These are phyloP conservation scores for Mobula birostris DNA, from an alignment of 2,113 vertebrate genomes.

Conservation along the genomic window DNA sequence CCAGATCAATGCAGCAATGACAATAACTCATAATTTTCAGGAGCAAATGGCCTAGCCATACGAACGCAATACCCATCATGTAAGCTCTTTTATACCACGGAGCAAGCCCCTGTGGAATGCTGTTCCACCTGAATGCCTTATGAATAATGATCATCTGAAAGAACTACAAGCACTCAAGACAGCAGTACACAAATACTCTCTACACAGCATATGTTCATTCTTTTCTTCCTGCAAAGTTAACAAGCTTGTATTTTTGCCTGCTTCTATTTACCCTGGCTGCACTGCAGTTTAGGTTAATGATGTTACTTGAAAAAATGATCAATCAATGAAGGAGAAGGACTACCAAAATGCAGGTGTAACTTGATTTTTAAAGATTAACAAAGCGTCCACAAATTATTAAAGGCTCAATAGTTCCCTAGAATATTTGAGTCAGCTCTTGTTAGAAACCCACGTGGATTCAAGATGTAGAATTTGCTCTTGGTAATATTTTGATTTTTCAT, in stretches of 20 bases:
- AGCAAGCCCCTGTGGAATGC: conserved; percentile 14
- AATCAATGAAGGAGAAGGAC: background rate
- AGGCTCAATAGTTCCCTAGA: background rate
- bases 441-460: background rate
- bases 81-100: conserved; percentile 13
- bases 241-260: conserved; percentile 3
- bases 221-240: conserved; percentile 31
- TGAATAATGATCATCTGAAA: conserved; percentile 32
- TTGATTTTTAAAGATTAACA: conserved; percentile 12
- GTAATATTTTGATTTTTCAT: conserved; percentile 11
- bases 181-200: background rate
- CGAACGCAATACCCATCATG: conserved; percentile 13
- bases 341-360: background rate
- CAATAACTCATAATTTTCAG: background rate
- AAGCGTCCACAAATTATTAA: background rate
- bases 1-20: conserved; percentile 25
- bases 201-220: background rate
- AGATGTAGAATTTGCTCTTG: background rate
- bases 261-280: background rate
- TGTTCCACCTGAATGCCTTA: conserved; percentile 29
- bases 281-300: conserved; percentile 14
- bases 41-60: background rate
- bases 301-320: background rate
- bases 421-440: conserved; percentile 8
- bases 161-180: conserved; percentile 13